Conservation (phyloP, 2,888 invertebrate genomes). For the Hydraecia micacea region DNA sequence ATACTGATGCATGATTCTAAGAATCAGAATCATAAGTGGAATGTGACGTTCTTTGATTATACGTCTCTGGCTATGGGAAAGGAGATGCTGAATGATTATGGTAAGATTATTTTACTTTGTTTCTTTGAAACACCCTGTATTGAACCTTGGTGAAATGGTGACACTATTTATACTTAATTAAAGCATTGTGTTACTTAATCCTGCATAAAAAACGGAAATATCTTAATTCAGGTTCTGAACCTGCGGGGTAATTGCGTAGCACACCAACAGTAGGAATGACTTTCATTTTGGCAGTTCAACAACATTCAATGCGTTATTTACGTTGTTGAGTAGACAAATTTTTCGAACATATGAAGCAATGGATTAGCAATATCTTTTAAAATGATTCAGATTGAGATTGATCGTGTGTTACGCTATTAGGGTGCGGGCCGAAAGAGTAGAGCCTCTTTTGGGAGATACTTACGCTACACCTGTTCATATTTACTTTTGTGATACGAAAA, state of each 20-base stretch:
- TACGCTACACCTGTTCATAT: background rate
- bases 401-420: too few species aligned
- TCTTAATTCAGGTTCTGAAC: background rate
- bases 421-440: background rate
- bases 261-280: too few species aligned
- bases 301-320: too few species aligned
- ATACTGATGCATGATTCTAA: constrained; percentile 97
- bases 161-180: background rate
- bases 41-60: constrained; percentile 99
- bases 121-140: background rate
- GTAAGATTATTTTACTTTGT: constrained; percentile 82
- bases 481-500: background rate
- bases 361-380: too few species aligned
- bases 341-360: too few species aligned
- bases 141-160: background rate
- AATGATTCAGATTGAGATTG: too few species aligned
- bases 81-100: constrained; percentile 95
- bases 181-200: too few species aligned
- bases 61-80: constrained; percentile 95
- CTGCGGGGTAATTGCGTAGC: background rate
- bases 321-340: too few species aligned
- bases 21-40: constrained; percentile 94
- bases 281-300: too few species aligned
- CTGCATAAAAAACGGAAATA: background rate
- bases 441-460: background rate